phyloP scores from a whole-genome alignment of 2,797 vertebrate species.

The Champsocephalus gunnari region DNA sequence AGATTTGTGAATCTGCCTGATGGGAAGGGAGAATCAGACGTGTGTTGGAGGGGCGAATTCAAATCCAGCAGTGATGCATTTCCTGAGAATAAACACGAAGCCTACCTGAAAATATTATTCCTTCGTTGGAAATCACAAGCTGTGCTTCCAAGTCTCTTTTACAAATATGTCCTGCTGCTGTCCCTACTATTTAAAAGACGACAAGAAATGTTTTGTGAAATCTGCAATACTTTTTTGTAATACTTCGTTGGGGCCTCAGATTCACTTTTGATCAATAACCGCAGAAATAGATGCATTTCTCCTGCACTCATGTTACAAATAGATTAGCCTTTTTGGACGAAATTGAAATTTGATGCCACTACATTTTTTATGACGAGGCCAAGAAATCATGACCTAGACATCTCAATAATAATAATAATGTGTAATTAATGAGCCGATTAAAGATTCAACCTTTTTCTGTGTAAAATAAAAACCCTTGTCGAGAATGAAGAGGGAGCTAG shows the following conservation, averaged over 20 bases:
- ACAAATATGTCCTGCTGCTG: not conserved
- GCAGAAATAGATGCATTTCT: too few relatives aligned
- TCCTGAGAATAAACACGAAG: slow-evolving; percentile 53
- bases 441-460: not conserved
- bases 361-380: too few relatives aligned
- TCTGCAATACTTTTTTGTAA: not conserved
- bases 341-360: too few relatives aligned
- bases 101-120: not conserved
- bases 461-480: too few relatives aligned
- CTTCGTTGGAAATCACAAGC: not conserved
- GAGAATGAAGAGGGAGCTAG: not conserved
- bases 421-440: not conserved
- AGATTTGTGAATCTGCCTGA: slow-evolving; percentile 73
- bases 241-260: too few relatives aligned
- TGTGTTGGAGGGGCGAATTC: slow-evolving; percentile 31
- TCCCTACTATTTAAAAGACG: not conserved
- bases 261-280: too few relatives aligned
- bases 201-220: not conserved
- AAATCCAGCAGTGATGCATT: slow-evolving; percentile 54
- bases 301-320: too few relatives aligned
- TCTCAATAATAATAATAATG: too few relatives aligned
- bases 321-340: too few relatives aligned
- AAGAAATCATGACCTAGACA: too few relatives aligned
- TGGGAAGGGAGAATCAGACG: slow-evolving; percentile 53
- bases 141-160: too few relatives aligned